Evolutionary conservation across 2,113 vertebrate genomes (phyloP).

Genomic region (Strix aluco): DNA sequence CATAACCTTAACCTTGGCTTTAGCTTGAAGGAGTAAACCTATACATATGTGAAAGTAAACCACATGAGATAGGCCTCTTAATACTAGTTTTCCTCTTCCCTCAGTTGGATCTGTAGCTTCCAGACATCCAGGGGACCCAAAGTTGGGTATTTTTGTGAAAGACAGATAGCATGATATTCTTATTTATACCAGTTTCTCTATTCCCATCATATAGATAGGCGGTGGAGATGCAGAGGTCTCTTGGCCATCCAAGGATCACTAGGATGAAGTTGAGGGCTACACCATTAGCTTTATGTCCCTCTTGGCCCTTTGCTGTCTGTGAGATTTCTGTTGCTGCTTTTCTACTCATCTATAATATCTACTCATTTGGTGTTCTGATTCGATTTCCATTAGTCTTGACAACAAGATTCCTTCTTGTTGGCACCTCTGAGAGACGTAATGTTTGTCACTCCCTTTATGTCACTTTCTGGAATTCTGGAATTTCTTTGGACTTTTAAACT

Average conservation of each 20-base stretch:
- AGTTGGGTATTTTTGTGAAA: neutral
- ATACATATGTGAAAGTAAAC: neutral
- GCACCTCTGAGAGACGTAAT: neutral
- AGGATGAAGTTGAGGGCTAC: neutral
- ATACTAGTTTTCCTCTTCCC: neutral
- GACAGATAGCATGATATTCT: neutral
- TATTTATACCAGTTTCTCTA: neutral
- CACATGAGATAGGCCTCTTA: fast-evolving
- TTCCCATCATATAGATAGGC: neutral
- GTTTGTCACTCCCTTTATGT: neutral
- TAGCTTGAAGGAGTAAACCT: neutral
- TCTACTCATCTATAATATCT: neutral
- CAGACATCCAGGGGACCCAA: neutral
- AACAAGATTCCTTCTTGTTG: neutral
- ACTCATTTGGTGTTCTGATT: neutral
- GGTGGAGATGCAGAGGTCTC: neutral
- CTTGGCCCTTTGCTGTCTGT: neutral
- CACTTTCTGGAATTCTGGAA: neutral
- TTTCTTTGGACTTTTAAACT: neutral
- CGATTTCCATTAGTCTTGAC: neutral
- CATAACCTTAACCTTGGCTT: neutral
- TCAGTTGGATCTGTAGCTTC: neutral
- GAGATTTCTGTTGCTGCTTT: neutral
- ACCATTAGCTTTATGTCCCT: neutral
- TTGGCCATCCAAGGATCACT: neutral